Evolutionary conservation across 2,888 invertebrate species (phyloP).

Genomic region (Machimus rusticus): DNA sequence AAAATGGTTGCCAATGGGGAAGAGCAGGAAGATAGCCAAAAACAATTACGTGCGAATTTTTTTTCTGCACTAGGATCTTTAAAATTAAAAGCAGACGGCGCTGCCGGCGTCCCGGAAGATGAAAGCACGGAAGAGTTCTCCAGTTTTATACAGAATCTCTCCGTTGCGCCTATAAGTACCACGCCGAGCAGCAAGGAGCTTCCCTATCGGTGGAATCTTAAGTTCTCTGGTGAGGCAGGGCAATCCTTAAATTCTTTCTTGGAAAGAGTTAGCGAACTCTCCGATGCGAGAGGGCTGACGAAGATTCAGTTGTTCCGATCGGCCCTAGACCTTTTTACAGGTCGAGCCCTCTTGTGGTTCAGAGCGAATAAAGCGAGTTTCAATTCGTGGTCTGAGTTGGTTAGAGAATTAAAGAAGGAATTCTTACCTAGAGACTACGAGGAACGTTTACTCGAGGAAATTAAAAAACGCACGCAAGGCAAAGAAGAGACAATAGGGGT

Average conservation of each 20-base stretch:
- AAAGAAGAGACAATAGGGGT: not conserved
- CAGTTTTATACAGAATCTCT: not conserved
- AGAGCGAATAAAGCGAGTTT: not conserved
- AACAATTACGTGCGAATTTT: not conserved
- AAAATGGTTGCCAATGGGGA: not conserved
- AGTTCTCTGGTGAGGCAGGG: not conserved
- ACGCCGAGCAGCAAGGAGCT: not conserved
- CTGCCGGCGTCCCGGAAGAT: not conserved
- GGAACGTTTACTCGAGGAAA: not conserved
- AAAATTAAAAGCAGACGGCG: not conserved
- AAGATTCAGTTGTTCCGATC: not conserved
- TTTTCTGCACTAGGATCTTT: not conserved
- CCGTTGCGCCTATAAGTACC: not conserved
- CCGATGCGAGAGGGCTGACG: not conserved
- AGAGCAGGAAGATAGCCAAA: not conserved
- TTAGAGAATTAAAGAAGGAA: not conserved
- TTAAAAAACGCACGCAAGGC: not conserved
- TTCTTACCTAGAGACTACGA: not conserved
- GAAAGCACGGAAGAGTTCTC: not conserved
- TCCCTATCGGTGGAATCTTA: not conserved
- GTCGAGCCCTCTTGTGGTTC: not conserved
- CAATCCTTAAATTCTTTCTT: not conserved
- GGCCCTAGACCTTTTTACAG: not conserved
- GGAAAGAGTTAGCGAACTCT: not conserved
- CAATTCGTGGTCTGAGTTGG: not conserved